Evolutionary conservation across 2,113 vertebrate species (phyloP).

Genomic region (Natator depressus): DNA sequence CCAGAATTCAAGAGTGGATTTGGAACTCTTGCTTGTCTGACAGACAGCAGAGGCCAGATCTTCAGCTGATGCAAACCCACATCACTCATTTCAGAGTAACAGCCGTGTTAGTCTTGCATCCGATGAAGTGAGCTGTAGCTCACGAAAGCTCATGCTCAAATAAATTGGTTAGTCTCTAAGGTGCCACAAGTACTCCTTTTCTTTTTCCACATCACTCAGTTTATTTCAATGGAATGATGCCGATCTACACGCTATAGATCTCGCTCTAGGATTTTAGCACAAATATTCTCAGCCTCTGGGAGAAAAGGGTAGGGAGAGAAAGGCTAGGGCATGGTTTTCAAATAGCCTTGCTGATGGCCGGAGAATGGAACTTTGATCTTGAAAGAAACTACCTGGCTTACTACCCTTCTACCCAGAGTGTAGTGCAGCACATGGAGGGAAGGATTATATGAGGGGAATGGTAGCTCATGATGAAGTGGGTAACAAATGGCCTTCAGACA

Average conservation of each 20-base stretch:
- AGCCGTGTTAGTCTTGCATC: too few species aligned
- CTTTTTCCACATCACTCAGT: rapidly evolving
- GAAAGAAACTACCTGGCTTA: background rate
- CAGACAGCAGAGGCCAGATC: background rate
- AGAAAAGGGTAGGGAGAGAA: background rate
- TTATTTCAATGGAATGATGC: background rate
- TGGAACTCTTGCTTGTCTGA: background rate
- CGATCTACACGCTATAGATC: background rate
- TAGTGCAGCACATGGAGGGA: rapidly evolving
- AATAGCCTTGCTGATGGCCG: background rate
- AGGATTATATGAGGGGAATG: background rate
- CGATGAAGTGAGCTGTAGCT: too few species aligned
- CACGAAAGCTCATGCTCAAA: too few species aligned
- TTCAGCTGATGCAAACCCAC: background rate
- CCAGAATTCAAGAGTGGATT: background rate
- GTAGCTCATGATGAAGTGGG: background rate
- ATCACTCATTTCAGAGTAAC: too few species aligned
- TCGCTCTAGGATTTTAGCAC: background rate
- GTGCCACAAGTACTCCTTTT: too few species aligned
- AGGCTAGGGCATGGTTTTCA: background rate
- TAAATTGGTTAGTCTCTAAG: too few species aligned
- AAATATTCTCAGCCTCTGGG: background rate
- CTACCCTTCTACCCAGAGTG: background rate
- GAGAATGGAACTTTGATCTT: background rate
- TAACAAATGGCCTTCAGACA: background rate